Evolutionary conservation across 2,888 invertebrate genomes (phyloP).

Genomic region (Drosophila meridionalis): DNA sequence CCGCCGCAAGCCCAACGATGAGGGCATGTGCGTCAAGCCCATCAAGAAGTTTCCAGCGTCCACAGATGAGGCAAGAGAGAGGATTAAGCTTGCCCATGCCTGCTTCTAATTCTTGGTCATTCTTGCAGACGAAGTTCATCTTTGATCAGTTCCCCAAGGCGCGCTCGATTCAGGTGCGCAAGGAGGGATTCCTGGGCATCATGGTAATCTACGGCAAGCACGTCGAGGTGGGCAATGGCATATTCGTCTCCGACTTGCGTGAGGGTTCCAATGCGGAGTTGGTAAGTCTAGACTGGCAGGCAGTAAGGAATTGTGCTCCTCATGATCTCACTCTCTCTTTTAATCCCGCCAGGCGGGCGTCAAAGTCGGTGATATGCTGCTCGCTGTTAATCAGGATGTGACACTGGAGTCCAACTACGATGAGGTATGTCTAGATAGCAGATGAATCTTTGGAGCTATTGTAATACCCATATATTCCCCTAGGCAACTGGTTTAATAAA

Average conservation of each 20-base stretch:
- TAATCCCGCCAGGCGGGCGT: conserved; percentile 92
- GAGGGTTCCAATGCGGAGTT: conserved; percentile 95
- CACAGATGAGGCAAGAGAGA: conserved; percentile 90
- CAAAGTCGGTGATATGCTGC: conserved; percentile 98
- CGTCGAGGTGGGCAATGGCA: conserved; percentile 95
- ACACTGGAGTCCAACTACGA: conserved; percentile 94
- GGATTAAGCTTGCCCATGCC: no score
- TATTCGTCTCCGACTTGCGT: conserved; percentile 96
- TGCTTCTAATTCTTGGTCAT: neutral
- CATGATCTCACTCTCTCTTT: neutral
- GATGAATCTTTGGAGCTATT: no score
- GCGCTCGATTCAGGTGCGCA: conserved; percentile 92
- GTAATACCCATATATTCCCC: neutral
- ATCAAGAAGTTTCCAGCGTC: conserved; percentile 93
- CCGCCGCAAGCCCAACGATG: conserved; percentile 82
- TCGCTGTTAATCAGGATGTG: conserved; percentile 97
- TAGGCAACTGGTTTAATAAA: conserved; percentile 94
- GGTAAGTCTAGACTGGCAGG: conserved; percentile 85
- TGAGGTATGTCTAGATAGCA: conserved; percentile 87
- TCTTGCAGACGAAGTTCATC: conserved; percentile 80
- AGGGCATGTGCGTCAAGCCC: conserved; percentile 95
- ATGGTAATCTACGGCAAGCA: conserved; percentile 98
- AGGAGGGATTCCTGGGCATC: conserved; percentile 92
- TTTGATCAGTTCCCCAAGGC: conserved; percentile 86
- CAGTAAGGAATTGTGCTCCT: conserved; percentile 85